Conservation (phyloP, 2,113 vertebrate species). For the Scopus umbretta region DNA sequence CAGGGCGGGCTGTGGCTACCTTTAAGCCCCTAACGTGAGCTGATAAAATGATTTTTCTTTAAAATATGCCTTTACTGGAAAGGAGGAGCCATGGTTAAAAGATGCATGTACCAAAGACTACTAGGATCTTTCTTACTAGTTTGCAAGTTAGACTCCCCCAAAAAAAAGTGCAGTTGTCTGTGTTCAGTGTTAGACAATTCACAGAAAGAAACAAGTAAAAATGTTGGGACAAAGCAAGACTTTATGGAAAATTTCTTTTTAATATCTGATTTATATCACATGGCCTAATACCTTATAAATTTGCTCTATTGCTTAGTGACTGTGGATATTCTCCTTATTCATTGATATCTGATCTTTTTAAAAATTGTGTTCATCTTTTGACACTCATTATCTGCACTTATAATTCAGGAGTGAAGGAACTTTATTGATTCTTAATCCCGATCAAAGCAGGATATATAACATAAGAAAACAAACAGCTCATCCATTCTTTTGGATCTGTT, state of each 20-base stretch:
- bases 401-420: neutral
- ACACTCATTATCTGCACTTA: neutral
- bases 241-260: neutral
- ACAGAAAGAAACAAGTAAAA: neutral
- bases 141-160: neutral
- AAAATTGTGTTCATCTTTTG: neutral
- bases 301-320: neutral
- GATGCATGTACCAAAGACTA: neutral
- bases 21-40: neutral
- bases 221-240: neutral
- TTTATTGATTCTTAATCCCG: neutral
- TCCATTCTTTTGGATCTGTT: neutral
- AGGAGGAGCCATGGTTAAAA: neutral
- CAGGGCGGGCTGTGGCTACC: neutral
- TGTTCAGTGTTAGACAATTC: neutral
- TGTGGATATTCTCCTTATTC: neutral
- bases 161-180: neutral
- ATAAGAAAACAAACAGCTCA: neutral
- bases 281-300: neutral
- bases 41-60: neutral
- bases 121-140: neutral
- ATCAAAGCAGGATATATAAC: neutral
- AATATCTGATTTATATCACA: neutral
- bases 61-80: neutral
- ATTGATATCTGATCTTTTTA: neutral